Percentiles rank a stretch among this genome's conserved stretches.
These are phyloP conservation scores for Mayetiola destructor DNA, from an alignment of 2,888 invertebrate species.

Conservation along the genomic window DNA sequence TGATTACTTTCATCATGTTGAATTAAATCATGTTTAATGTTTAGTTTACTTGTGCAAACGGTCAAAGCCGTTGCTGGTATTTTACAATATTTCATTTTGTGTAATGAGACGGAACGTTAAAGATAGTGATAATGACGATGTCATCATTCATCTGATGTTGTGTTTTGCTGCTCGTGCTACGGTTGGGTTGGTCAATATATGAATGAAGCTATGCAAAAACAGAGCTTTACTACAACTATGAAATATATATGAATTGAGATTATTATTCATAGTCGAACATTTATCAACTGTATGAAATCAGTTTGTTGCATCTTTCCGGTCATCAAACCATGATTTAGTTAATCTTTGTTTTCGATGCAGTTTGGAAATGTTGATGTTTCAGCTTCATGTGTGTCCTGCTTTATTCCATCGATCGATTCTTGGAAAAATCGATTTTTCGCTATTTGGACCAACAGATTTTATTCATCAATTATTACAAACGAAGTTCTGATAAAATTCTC, in stretches of 20 bases:
- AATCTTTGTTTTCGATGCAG: not conserved
- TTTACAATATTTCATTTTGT: slow-evolving; percentile 8
- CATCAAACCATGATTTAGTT: not conserved
- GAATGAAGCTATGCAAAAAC: no score
- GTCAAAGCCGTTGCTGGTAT: not conserved
- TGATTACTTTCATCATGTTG: not conserved
- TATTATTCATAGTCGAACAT: no score
- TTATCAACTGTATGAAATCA: no score
- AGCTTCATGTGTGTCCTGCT: not conserved
- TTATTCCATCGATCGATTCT: not conserved
- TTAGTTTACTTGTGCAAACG: not conserved
- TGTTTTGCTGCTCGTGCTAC: no score
- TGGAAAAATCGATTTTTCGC: not conserved
- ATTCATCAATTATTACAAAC: no score
- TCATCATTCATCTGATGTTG: slow-evolving; percentile 1
- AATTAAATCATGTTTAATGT: not conserved
- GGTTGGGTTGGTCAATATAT: no score
- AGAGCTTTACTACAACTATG: no score
- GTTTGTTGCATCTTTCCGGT: slow-evolving; percentile 13
- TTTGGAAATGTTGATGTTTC: not conserved
- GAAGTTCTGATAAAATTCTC: no score
- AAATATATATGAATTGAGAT: no score
- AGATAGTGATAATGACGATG: slow-evolving; percentile 11
- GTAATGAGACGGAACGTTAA: slow-evolving; percentile 7
- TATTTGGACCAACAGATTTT: no score